Evolutionary conservation across 30 jellyfish, hydroid and myxozoan species (phyloP).

Genomic region (Kudoa iwatai): DNA sequence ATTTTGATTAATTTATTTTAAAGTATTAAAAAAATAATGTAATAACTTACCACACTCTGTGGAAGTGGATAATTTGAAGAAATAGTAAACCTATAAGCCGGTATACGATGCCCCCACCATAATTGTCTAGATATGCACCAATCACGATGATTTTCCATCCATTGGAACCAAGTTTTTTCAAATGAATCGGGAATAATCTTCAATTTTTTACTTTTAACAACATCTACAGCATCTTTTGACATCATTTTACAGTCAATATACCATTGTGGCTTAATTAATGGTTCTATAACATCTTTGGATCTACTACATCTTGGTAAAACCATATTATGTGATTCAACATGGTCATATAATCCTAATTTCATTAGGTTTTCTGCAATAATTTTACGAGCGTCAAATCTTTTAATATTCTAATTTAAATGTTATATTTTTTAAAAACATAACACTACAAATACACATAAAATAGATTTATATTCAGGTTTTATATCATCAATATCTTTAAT

Average conservation of each 20-base stretch:
- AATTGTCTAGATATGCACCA: constrained; percentile 94
- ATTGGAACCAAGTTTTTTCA: constrained; percentile 69
- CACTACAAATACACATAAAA: too few species aligned
- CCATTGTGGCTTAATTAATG: constrained; percentile 90
- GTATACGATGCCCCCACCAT: constrained; percentile 99
- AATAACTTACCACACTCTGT: not conserved
- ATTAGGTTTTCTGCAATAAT: constrained; percentile 18
- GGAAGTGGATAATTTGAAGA: constrained; percentile 1
- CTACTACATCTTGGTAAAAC: constrained; percentile 84
- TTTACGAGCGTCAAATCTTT: constrained; percentile 49
- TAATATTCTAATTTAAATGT: constrained; percentile 12
- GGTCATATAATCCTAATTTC: constrained; percentile 9
- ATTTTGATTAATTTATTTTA: too few species aligned
- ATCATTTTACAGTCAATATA: constrained; percentile 58
- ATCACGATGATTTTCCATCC: constrained; percentile 84
- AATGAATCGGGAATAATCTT: constrained; percentile 43
- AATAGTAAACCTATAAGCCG: constrained; percentile 43
- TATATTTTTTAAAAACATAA: not conserved
- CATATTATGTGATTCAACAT: constrained; percentile 54
- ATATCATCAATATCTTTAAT: constrained; percentile 20
- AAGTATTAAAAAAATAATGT: not conserved
- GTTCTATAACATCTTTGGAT: constrained; percentile 86
- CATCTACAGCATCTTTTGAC: constrained; percentile 81
- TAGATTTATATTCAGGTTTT: constrained; percentile 19
- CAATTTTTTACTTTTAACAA: constrained; percentile 37